Evolutionary conservation across 2,888 invertebrate species (phyloP), one percentile per base, ranked within the genome.

Genomic region (Athripsodes cinereus): DNA sequence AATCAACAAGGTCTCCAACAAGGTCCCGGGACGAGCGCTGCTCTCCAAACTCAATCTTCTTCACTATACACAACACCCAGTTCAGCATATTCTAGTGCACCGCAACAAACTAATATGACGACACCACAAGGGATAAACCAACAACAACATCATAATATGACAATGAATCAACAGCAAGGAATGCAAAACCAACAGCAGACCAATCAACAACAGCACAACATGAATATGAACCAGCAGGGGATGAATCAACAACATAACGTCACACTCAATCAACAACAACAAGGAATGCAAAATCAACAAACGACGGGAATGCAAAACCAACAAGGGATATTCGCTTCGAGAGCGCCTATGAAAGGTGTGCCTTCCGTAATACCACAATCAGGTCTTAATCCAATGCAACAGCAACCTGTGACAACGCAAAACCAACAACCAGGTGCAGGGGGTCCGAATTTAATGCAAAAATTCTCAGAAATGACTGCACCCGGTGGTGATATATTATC

Each of bases 401-500:
- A 66, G 65, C 75, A 72, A 61, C 79, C 76, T 64, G 71, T 64
- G 71, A 69, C 69, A 58, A 69, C 68, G 61, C 71, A 69, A 55
- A 70, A 70, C 52, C 71, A 71, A 57, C 71, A 70, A 58, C 71
- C 71, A 53, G 73, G 72, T 47, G 71, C 70, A n/a, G 72, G 69
- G 35, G 69, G 81, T 64, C 88, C 88, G 60, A 92, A 91, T 75
- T 82, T 92, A 66, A 92, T 92, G 87, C 90, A 92, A 73, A 92
- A 92, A 75, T 85, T 92, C 72, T 86, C 89, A 68, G 92, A 92
- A 72, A 91, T 92, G 80, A 89, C 92, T 58, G 88, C 88, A 62
- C 90, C 92, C 66, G 92, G 92, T 64, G 92, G 92, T 68, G 92
- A 92, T 72, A 91, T 93, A 67, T 81, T 93, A 68, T 92, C 92